Evolutionary conservation across 2,113 vertebrate species (phyloP).

Genomic region (Tricholaema leucomelas): DNA sequence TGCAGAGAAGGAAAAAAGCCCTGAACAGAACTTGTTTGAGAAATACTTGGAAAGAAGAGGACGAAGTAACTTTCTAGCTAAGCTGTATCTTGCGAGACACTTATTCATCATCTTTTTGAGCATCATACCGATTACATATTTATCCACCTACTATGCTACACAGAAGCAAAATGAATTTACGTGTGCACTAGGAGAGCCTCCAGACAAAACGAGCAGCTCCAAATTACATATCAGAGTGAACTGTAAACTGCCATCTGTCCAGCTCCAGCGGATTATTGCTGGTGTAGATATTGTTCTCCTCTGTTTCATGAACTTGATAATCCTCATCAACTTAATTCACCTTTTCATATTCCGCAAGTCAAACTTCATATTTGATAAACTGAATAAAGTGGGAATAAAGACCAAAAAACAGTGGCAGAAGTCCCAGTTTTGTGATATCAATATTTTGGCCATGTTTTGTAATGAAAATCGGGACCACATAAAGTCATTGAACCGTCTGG

Average conservation of each 20-base stretch:
- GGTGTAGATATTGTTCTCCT: conserved; percentile 91
- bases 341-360: conserved; percentile 98
- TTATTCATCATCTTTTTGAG: conserved; percentile 96
- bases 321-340: conserved; percentile 93
- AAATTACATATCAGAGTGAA: conserved; percentile 87
- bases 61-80: conserved; percentile 96
- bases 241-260: conserved; percentile 95
- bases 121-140: conserved; percentile 93
- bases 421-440: conserved; percentile 98
- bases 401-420: conserved; percentile 96
- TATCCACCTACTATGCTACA: conserved; percentile 93
- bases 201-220: conserved; percentile 85
- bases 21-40: conserved; percentile 97
- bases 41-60: conserved; percentile 96
- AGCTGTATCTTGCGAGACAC: conserved; percentile 92
- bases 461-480: conserved; percentile 99
- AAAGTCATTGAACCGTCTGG: conserved; percentile 95
- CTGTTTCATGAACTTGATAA: conserved; percentile 95
- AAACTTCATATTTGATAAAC: conserved; percentile 98
- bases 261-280: conserved; percentile 96
- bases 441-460: conserved; percentile 99
- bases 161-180: conserved; percentile 98
- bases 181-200: conserved; percentile 89
- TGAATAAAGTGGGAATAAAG: conserved; percentile 98
- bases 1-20: conserved; percentile 98